Evolutionary conservation across 2,113 vertebrate genomes (phyloP).

Genomic region (Lophius piscatorius): DNA sequence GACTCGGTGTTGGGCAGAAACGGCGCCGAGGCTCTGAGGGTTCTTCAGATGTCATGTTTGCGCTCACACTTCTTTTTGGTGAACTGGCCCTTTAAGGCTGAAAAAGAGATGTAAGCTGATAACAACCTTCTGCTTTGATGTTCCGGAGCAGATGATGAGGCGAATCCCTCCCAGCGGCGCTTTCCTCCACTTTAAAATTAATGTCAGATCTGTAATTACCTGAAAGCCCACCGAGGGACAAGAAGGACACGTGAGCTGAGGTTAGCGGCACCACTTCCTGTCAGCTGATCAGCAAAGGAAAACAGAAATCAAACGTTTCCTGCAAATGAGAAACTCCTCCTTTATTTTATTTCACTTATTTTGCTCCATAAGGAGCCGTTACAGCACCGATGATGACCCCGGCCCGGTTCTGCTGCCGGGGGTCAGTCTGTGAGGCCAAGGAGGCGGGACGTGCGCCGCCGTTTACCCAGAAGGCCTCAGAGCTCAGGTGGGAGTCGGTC

Average conservation of each 20-base stretch:
- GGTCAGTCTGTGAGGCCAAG: constrained; percentile 72
- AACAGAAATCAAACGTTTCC: constrained; percentile 52
- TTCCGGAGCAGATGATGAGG: neutral
- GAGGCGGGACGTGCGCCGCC: constrained; percentile 62
- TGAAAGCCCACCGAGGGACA: constrained; percentile 25
- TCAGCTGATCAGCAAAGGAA: constrained; percentile 43
- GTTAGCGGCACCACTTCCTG: constrained; percentile 34
- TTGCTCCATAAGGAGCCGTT: too few relatives aligned
- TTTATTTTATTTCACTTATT: too few relatives aligned
- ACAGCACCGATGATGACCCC: too few relatives aligned
- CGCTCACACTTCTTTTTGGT: too few relatives aligned
- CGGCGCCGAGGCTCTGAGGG: too few relatives aligned
- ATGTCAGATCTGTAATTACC: neutral
- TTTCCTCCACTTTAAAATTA: neutral
- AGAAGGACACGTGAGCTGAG: constrained; percentile 30
- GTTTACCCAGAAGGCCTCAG: constrained; percentile 57
- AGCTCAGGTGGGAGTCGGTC: constrained; percentile 59
- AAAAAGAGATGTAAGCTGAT: neutral
- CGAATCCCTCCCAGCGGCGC: neutral
- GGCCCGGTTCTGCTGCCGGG: constrained; percentile 47
- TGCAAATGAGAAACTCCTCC: constrained; percentile 45
- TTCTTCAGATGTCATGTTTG: too few relatives aligned
- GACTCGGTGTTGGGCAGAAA: too few relatives aligned
- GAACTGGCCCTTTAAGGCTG: too few relatives aligned
- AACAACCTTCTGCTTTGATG: neutral